phyloP scores from a whole-genome alignment of 2,113 vertebrate genomes.

The Campylomormyrus numenius region DNA sequence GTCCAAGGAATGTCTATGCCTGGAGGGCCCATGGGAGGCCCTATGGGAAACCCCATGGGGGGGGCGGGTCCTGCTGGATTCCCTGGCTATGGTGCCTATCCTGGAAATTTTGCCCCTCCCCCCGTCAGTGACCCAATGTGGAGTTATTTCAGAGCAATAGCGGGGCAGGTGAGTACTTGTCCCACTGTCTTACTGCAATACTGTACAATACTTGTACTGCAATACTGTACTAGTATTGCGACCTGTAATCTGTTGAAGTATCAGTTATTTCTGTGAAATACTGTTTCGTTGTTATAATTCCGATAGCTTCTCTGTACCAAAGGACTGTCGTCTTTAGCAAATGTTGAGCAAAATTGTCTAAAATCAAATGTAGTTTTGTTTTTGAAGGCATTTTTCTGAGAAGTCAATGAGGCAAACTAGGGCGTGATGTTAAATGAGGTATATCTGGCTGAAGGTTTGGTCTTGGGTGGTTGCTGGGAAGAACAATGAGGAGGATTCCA shows the following conservation, averaged over 20 bases:
- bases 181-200: background rate
- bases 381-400: background rate
- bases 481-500: background rate
- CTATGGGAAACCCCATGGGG: slow-evolving; percentile 17
- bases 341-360: background rate
- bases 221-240: background rate
- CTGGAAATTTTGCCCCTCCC: slow-evolving; percentile 48
- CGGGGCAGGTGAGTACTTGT: slow-evolving; percentile 64
- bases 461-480: background rate
- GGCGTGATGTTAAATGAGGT: background rate
- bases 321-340: background rate
- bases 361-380: background rate
- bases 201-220: too few species aligned
- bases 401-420: background rate
- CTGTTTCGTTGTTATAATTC: background rate
- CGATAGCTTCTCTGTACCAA: background rate
- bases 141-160: slow-evolving; percentile 71
- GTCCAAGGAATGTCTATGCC: slow-evolving; percentile 46
- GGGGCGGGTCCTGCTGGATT: slow-evolving; percentile 37
- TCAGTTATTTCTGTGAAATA: background rate
- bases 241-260: background rate
- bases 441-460: background rate
- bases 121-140: slow-evolving; percentile 67
- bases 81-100: slow-evolving; percentile 49
- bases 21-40: slow-evolving; percentile 31